Evolutionary conservation across 2,888 invertebrate genomes (phyloP), one percentile per base, ranked within the genome.

Genomic region (Gari tellinella): DNA sequence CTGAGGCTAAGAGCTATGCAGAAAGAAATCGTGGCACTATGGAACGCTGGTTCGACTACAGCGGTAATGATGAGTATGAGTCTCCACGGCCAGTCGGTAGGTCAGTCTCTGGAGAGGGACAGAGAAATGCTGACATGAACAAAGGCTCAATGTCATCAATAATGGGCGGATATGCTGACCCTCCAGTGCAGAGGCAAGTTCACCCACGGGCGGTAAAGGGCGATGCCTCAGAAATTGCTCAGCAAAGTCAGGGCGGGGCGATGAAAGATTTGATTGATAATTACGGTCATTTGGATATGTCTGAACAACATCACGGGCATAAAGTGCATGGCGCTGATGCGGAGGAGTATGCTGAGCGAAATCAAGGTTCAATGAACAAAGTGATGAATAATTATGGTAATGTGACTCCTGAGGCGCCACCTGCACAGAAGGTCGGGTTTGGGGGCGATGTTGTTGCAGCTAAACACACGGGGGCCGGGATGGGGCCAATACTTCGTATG

Each of bases 401-500:
- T 26, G 65, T 83, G 8, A 80, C 83, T 2, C 65, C 80, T 7
- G 77, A 83, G 7, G 77, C 70, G 7, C 73, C 72, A 7, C 86
- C 84, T 0, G 79, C 75, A 14, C 81, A 79, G n/a, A 82, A 84
- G 46, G 81, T 88, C 10, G 77, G 83, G 51, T 80, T 82, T 23
- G 88, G 85, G 14, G 87, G 83, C 12, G 83, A 86, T 58, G 86
- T 76, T 46, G 86, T 86, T 14, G 85, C 85, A 21, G 86, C 83
- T 21, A 88, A 86, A 61, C 82, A 86, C 49, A 76, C 74, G 40
- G 88, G 88, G 17, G 84, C 84, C 25, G 85, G 72, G 12, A 89
- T 89, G 89, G 88, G 89, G 7, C 87, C 88, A 5, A 45, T 89
- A 17, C 48, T 89, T 26, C 72, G 87, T 25, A 85, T 87, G 86